phyloP scores from a whole-genome alignment of 1,140 invertebrate species.

The Tenebrio molitor region DNA sequence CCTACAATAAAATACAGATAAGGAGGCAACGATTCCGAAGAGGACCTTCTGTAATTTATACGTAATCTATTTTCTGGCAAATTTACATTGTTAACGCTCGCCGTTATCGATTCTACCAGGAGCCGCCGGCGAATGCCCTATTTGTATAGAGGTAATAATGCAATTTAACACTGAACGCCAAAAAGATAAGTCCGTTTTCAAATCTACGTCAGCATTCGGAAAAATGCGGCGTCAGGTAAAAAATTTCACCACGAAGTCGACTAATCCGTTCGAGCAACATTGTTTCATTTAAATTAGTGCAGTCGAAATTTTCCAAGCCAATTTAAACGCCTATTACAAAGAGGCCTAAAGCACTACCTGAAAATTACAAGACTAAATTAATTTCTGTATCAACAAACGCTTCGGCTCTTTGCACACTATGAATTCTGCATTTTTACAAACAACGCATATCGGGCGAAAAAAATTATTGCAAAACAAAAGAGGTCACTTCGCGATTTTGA shows the following conservation, averaged over 20 bases:
- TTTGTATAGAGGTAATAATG: not conserved
- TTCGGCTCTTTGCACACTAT: too few species aligned
- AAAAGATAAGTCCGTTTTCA: too few species aligned
- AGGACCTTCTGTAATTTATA: constrained; percentile 8
- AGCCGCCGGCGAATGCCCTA: not conserved
- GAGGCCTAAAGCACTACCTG: constrained; percentile 28
- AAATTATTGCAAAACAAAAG: too few species aligned
- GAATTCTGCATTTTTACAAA: too few species aligned
- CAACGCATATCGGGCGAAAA: too few species aligned
- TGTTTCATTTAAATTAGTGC: not conserved
- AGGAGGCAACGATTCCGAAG: constrained; percentile 16
- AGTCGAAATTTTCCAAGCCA: not conserved
- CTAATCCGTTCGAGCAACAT: too few species aligned
- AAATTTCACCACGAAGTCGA: too few species aligned
- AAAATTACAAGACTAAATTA: constrained; percentile 25
- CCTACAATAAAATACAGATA: constrained; percentile 38
- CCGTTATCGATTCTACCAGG: not conserved
- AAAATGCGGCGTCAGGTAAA: too few species aligned
- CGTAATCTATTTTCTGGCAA: constrained; percentile 24
- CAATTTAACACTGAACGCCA: too few species aligned
- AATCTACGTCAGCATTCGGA: too few species aligned
- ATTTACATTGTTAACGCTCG: constrained; percentile 21
- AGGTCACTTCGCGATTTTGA: too few species aligned
- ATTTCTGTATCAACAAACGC: constrained; percentile 26
- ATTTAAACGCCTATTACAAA: constrained; percentile 20